These are phyloP conservation scores for Cherax destructor DNA, from an alignment of 1,140 invertebrate species.

Conservation along the genomic window DNA sequence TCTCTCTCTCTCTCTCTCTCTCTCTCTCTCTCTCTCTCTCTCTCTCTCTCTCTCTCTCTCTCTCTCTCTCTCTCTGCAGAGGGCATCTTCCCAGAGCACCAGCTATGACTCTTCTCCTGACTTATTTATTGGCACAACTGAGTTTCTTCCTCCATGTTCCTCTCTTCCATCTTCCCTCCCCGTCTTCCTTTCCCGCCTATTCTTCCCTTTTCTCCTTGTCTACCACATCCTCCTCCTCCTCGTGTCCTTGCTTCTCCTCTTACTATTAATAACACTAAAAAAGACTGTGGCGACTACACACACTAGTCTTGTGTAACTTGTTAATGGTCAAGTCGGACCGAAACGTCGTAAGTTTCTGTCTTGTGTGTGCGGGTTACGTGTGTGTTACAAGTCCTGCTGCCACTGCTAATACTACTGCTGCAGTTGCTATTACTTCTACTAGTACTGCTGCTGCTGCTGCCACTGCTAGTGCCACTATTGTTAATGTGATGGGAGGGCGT, in stretches of 20 bases:
- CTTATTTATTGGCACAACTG: background rate
- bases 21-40: constrained; percentile 19
- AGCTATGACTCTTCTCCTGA: background rate
- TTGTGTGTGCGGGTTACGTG: too few relatives aligned
- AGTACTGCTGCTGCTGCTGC: too few relatives aligned
- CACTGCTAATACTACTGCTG: too few relatives aligned
- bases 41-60: constrained; percentile 1
- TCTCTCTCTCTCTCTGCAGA: background rate
- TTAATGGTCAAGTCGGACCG: too few relatives aligned
- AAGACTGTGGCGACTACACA: too few relatives aligned
- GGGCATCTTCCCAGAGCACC: background rate
- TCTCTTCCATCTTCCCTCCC: background rate
- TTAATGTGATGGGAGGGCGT: too few relatives aligned
- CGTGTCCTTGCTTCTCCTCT: background rate
- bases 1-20: background rate
- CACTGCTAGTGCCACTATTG: too few relatives aligned
- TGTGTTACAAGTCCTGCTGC: too few relatives aligned
- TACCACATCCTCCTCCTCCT: background rate
- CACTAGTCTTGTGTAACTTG: too few relatives aligned
- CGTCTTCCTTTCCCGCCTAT: background rate
- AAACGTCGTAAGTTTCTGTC: too few relatives aligned
- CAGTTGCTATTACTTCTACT: too few relatives aligned
- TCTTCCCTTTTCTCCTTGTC: too few relatives aligned
- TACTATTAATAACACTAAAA: background rate
- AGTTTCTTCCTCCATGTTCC: background rate